phyloP scores from a whole-genome alignment of 2,113 vertebrate species.

The Microcebus murinus region DNA sequence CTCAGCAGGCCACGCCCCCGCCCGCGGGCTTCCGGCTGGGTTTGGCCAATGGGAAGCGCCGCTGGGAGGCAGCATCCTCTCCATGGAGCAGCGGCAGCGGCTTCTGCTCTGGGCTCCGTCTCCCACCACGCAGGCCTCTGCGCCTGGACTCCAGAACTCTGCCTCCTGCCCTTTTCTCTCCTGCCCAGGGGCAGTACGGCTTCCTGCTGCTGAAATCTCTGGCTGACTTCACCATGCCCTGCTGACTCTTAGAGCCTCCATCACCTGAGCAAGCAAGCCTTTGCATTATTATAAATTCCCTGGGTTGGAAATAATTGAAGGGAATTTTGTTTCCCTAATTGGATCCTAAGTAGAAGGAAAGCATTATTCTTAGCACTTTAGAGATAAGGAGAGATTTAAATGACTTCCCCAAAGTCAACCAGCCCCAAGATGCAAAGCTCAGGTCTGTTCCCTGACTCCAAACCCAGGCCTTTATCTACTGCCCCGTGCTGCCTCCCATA shows the following conservation, averaged over 20 bases:
- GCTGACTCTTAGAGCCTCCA: not conserved
- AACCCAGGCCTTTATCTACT: not conserved
- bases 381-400: not conserved
- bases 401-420: constrained; percentile 18
- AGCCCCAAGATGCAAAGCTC: not conserved
- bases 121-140: not conserved
- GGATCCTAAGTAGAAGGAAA: not conserved
- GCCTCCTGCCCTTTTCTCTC: not conserved
- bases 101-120: not conserved
- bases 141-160: not conserved
- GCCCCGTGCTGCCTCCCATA: not conserved
- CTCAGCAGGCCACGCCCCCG: rapidly evolving
- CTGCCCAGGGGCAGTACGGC: not conserved
- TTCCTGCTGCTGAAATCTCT: not conserved
- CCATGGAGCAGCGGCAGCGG: not conserved
- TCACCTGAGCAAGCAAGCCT: not conserved
- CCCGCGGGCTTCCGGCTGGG: not conserved
- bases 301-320: not conserved
- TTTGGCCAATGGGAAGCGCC: not conserved
- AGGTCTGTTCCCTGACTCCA: not conserved
- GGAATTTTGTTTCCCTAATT: constrained; percentile 22
- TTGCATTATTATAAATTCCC: not conserved
- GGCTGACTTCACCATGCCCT: not conserved
- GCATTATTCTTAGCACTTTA: not conserved
- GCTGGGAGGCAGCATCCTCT: not conserved